These are phyloP conservation scores for Oreochromis spilurus DNA, from an alignment of 2,113 vertebrate genomes.

Conservation along the genomic window DNA sequence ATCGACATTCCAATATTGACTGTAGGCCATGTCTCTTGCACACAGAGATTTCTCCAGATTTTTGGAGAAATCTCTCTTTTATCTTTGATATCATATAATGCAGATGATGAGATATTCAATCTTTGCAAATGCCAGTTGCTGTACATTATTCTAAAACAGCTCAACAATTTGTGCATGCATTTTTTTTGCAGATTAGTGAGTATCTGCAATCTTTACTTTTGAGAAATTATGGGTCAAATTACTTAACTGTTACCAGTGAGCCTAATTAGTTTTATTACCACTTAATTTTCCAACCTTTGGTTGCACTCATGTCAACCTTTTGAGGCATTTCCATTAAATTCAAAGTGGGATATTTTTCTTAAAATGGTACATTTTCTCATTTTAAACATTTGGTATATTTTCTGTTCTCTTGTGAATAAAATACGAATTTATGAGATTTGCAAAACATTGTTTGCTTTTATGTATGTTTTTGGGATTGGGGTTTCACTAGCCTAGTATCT, in stretches of 20 bases:
- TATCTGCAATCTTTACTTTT: background rate
- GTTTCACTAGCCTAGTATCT: background rate
- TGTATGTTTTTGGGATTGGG: background rate
- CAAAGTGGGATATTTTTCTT: background rate
- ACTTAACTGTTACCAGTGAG: background rate
- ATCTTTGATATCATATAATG: background rate
- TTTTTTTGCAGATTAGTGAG: background rate
- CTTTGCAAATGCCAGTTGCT: background rate
- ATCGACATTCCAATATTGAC: background rate
- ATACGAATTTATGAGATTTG: background rate
- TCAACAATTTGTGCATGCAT: background rate
- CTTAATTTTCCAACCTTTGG: background rate
- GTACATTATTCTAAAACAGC: background rate
- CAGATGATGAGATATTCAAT: background rate
- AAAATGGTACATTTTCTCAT: background rate
- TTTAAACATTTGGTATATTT: background rate
- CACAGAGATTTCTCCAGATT: background rate
- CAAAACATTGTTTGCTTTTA: background rate
- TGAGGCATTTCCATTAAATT: background rate
- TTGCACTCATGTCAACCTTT: background rate
- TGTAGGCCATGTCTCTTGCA: background rate
- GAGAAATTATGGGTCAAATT: background rate
- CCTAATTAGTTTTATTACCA: background rate
- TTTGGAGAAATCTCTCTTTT: too few species aligned
- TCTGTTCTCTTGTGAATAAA: background rate